phyloP scores from a whole-genome alignment of 92 coral and sea anemone species.

The Palythoa grandis region DNA sequence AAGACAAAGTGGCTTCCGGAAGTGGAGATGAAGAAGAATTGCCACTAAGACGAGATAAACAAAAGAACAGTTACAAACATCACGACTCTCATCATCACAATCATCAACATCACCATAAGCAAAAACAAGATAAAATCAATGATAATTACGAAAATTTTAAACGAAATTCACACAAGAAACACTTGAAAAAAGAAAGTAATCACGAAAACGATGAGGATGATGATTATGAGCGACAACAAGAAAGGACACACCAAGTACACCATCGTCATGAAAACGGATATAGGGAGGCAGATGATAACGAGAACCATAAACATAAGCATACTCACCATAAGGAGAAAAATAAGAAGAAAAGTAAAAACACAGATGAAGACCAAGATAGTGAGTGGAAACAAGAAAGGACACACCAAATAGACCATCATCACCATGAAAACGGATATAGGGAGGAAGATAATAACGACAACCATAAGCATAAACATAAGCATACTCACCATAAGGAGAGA shows the following conservation, averaged over 20 bases:
- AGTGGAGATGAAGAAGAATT: constrained; percentile 27
- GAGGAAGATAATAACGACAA: constrained; percentile 1
- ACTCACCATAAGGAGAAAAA: not conserved
- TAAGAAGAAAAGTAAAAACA: not conserved
- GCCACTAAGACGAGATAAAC: not conserved
- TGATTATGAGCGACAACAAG: constrained; percentile 14
- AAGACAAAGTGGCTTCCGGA: constrained; percentile 3
- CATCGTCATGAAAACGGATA: constrained; percentile 21
- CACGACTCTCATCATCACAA: constrained; percentile 3
- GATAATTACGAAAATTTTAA: constrained; percentile 39
- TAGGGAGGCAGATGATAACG: not conserved
- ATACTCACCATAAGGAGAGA: not conserved
- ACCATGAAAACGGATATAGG: not conserved
- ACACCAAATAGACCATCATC: constrained; percentile 22
- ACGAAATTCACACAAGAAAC: constrained; percentile 41
- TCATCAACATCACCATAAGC: not conserved
- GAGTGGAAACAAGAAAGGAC: constrained; percentile 3
- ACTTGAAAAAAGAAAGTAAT: not conserved
- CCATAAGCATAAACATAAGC: not conserved
- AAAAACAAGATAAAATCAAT: constrained; percentile 10
- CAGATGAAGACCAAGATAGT: not conserved
- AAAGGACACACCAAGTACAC: constrained; percentile 7
- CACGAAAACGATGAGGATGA: constrained; percentile 48
- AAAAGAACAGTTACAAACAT: constrained; percentile 27
- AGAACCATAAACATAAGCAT: not conserved